Evolutionary conservation across 2,113 vertebrate genomes (phyloP).

Genomic region (Lepus europaeus): DNA sequence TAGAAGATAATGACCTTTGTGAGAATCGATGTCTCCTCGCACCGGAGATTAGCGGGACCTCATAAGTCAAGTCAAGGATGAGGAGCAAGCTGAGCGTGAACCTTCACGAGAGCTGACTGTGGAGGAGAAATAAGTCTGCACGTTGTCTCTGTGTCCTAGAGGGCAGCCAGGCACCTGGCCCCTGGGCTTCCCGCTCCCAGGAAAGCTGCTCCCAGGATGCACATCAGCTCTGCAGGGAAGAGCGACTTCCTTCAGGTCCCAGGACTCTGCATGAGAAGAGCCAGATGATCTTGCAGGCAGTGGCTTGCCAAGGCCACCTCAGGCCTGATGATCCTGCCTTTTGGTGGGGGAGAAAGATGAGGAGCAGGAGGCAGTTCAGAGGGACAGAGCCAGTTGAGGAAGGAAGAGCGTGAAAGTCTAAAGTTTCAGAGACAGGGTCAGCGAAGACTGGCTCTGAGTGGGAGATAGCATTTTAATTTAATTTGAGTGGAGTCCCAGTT

Average conservation of each 20-base stretch:
- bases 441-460: not conserved
- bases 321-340: not conserved
- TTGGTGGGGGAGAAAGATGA: not conserved
- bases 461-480: not conserved
- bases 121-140: not conserved
- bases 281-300: not conserved
- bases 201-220: not conserved
- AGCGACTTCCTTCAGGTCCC: not conserved
- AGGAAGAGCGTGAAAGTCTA: not conserved
- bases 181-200: not conserved
- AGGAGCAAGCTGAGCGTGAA: conserved; percentile 75
- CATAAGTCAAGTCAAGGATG: conserved; percentile 74
- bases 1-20: conserved; percentile 69
- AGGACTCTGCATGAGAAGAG: not conserved
- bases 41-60: conserved; percentile 69
- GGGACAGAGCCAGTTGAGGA: not conserved
- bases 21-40: conserved; percentile 69
- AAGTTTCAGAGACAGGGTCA: not conserved
- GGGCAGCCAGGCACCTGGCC: rapidly evolving
- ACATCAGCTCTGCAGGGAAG: not conserved
- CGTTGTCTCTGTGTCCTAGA: not conserved
- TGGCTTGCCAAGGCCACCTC: not conserved
- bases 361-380: not conserved
- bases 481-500: not conserved
- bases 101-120: conserved; percentile 58